Base-by-base conservation (phyloP, 2,797 vertebrate genomes). In the Buceros bicornis region DNA sequence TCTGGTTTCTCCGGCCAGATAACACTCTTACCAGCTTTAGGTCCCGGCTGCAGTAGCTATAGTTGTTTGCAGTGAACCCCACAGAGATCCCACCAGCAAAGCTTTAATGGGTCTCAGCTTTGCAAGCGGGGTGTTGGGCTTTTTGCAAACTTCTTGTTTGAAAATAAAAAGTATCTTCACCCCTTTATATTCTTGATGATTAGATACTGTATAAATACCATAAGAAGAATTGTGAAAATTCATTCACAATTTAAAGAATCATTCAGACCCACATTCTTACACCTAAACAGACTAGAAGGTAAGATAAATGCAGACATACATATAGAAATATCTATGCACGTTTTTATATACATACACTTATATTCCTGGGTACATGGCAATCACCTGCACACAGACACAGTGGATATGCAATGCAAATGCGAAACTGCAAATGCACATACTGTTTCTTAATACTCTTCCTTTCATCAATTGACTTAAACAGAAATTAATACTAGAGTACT, bases 101-200 rank as follows among this genome's bases (percentile, higher is more conserved):
- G 40, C 20, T 42, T 57, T 50, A 56, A 29, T 8, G 4, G 9
- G 42, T 6, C 35, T 5, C 50, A 64, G 65, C 13, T 50, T 13
- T 53, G 18, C 37, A 74, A 87, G 14, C 14, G 67, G 25, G 3
- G 7, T 0, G 0, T 14, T 80, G 11, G 4, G 18, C 2, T 13
- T 21, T 51, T 71, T 54, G 13, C 13, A 47, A 79, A 64, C 29
- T 18, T 72, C 26, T 72, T 60, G 5, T 70, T 64, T 80, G 29
- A 84, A 92, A 89, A 87, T 18, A 51, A 83, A 51, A 83, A 29
- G n/a, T 20, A 57, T 16, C 25, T 53, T 84, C 6, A 60, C 5
- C 4, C 11, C 8, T 69, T 64, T 42, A 51, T 58, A 43, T 54
- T 66, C 29, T 29, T 73, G 31, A 51, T 50, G 4, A 65, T 70